These are phyloP conservation scores for Chrysomela aeneicollis DNA, from an alignment of 2,888 invertebrate species.

Conservation along the genomic window DNA sequence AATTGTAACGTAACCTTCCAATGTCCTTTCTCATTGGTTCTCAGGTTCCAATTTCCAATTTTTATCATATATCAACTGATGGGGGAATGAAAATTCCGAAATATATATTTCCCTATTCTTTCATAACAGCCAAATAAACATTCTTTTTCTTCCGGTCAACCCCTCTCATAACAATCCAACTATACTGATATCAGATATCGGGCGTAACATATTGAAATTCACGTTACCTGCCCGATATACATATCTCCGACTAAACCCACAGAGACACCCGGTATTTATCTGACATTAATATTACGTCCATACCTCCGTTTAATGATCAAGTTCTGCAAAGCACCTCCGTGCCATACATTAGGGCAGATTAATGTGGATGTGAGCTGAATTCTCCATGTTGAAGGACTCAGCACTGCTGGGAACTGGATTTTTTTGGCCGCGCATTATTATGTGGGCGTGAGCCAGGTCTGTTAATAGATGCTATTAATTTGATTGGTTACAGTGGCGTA, in stretches of 20 bases:
- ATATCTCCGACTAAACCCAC: not conserved
- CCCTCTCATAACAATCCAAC: not conserved
- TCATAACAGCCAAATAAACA: too few relatives aligned
- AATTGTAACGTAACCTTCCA: too few relatives aligned
- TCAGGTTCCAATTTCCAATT: too few relatives aligned
- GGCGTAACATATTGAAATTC: not conserved
- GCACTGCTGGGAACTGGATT: not conserved
- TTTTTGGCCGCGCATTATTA: conserved; percentile 13
- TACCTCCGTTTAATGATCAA: conserved; percentile 28
- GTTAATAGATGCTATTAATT: not conserved
- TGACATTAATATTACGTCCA: conserved; percentile 28
- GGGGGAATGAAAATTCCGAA: too few relatives aligned
- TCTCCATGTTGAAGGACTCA: not conserved
- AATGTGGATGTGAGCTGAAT: conserved; percentile 29
- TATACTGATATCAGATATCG: not conserved
- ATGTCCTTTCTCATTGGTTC: too few relatives aligned
- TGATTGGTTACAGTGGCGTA: too few relatives aligned
- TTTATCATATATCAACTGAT: too few relatives aligned
- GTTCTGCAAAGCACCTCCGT: conserved; percentile 24
- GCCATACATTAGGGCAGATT: conserved; percentile 32
- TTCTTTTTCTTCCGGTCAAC: too few relatives aligned
- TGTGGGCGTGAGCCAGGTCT: not conserved
- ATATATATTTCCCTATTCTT: too few relatives aligned
- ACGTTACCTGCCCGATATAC: not conserved
- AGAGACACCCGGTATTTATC: conserved; percentile 13